phyloP scores from a whole-genome alignment of 2,113 vertebrate genomes.

The Chaenocephalus aceratus region DNA sequence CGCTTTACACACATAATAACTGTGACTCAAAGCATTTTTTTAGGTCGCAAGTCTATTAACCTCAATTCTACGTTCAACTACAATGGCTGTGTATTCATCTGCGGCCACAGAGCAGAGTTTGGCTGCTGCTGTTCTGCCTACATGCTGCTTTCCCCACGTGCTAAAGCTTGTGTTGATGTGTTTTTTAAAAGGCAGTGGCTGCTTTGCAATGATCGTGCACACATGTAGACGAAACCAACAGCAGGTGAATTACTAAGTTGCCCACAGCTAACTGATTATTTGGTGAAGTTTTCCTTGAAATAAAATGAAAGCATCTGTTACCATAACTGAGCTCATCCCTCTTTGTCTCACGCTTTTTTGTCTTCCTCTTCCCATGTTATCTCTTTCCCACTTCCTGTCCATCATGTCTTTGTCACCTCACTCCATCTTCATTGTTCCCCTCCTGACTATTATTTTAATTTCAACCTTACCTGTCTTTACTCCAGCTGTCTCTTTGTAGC shows the following conservation, averaged over 20 bases:
- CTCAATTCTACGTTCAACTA: not conserved
- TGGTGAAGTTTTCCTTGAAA: slow-evolving; percentile 9
- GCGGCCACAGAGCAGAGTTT: not conserved
- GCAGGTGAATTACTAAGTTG: not conserved
- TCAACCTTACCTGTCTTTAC: not conserved
- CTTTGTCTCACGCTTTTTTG: not conserved
- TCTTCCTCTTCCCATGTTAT: too few species aligned
- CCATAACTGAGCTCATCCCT: not conserved
- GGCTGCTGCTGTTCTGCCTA: not conserved
- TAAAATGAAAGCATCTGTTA: slow-evolving; percentile 22
- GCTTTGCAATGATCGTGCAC: not conserved
- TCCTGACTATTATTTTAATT: not conserved
- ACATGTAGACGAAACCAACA: not conserved
- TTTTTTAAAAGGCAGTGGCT: not conserved
- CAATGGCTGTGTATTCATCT: not conserved
- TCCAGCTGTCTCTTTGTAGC: not conserved
- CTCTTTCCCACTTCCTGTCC: too few species aligned
- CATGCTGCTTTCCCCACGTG: not conserved
- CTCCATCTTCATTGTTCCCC: not conserved
- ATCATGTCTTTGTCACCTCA: not conserved
- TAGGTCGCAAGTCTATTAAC: too few species aligned
- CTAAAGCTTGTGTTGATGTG: not conserved
- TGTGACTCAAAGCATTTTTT: too few species aligned
- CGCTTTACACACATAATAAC: too few species aligned
- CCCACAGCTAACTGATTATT: slow-evolving; percentile 14